Evolutionary conservation across 2,797 vertebrate species (phyloP).

Genomic region (Arvicola amphibius): DNA sequence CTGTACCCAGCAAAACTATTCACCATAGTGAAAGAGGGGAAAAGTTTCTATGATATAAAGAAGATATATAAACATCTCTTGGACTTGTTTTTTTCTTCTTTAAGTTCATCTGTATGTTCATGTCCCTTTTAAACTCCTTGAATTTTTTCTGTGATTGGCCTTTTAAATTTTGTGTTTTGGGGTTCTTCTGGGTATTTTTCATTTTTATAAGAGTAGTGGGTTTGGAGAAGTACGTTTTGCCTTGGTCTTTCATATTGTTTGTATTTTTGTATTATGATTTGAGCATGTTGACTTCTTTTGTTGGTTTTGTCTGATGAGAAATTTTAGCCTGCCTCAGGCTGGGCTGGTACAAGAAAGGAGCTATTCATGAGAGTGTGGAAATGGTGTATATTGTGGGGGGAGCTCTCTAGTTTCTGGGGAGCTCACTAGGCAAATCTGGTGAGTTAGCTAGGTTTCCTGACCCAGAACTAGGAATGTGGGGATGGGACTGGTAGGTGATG

Average conservation of each 20-base stretch:
- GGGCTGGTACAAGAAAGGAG: neutral
- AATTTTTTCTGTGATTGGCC: neutral
- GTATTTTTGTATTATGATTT: neutral
- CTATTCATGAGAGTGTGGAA: neutral
- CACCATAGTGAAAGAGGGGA: too few relatives aligned
- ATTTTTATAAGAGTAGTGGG: neutral
- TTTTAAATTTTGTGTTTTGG: neutral
- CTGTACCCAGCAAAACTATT: too few relatives aligned
- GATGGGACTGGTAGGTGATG: neutral
- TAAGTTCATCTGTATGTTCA: neutral
- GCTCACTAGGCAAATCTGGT: neutral
- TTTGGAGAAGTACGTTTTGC: neutral
- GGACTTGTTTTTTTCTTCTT: neutral
- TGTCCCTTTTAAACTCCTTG: neutral
- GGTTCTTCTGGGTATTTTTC: neutral
- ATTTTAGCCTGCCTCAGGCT: neutral
- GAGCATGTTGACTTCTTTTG: neutral
- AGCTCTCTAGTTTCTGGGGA: neutral
- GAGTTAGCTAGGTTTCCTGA: neutral
- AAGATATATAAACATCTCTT: neutral
- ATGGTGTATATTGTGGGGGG: neutral
- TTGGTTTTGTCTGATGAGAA: neutral
- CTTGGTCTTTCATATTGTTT: neutral
- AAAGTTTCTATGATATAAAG: too few relatives aligned
- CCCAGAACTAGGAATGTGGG: neutral